phyloP scores from a whole-genome alignment of 2,113 vertebrate species.

The Rynchops niger region DNA sequence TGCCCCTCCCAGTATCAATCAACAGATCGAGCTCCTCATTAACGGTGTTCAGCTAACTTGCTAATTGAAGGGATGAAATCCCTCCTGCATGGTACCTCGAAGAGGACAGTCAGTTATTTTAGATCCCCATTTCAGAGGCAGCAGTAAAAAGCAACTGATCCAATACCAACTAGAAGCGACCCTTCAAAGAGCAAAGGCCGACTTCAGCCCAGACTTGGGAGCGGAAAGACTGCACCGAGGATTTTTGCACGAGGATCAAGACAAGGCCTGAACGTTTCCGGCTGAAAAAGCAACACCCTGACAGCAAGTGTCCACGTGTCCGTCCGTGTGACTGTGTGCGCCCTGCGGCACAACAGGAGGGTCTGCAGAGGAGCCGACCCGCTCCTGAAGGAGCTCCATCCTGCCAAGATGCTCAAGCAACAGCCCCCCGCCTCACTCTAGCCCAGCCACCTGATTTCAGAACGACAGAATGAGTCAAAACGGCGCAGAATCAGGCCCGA shows the following conservation, averaged over 20 bases:
- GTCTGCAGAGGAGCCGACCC: neutral
- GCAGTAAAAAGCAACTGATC: neutral
- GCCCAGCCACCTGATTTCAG: neutral
- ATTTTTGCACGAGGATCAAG: neutral
- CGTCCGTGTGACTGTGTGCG: accelerated
- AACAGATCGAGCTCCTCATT: neutral
- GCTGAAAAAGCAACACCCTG: neutral
- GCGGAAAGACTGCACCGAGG: neutral
- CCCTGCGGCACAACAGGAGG: neutral
- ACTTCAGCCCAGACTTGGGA: neutral
- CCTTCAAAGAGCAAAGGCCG: neutral
- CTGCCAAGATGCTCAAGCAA: neutral
- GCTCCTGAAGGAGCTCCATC: neutral
- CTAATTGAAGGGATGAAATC: neutral
- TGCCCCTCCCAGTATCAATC: neutral
- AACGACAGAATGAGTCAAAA: neutral
- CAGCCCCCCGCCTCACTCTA: neutral
- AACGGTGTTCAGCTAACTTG: neutral
- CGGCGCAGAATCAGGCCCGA: neutral
- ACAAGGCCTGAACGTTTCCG: neutral
- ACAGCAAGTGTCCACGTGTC: accelerated
- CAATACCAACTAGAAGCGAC: accelerated
- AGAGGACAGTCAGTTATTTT: neutral
- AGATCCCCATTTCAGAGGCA: neutral
- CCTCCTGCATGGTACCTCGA: neutral